Evolutionary conservation across 2,113 vertebrate genomes (phyloP).

Genomic region (Epinephelus cyanopodus): DNA sequence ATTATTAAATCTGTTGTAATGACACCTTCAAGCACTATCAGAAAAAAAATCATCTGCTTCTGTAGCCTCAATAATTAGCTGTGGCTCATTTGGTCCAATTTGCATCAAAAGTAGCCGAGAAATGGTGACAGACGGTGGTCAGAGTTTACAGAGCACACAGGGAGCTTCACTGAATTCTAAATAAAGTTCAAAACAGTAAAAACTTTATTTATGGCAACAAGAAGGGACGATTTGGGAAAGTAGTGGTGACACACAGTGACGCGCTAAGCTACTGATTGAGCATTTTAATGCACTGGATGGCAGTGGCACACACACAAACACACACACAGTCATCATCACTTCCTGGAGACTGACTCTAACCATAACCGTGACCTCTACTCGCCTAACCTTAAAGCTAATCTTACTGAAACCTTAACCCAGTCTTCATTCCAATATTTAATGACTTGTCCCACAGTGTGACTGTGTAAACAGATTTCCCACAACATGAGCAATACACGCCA

Average conservation of each 20-base stretch:
- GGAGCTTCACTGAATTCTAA: background rate
- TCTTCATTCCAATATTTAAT: no score
- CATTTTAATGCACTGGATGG: background rate
- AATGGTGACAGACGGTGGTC: background rate
- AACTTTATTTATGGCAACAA: background rate
- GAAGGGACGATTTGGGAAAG: background rate
- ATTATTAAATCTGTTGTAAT: conserved; percentile 18
- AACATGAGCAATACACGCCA: background rate
- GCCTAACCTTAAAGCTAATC: no score
- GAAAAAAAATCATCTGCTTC: background rate
- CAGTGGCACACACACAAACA: conserved; percentile 2
- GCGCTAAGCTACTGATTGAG: background rate
- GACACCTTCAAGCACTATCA: background rate
- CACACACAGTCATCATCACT: background rate
- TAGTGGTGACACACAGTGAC: background rate
- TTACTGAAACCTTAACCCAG: no score
- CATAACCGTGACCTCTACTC: no score
- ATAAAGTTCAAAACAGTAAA: background rate
- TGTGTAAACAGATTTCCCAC: no score
- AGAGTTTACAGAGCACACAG: background rate
- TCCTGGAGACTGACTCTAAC: no score
- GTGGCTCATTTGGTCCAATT: conserved; percentile 44
- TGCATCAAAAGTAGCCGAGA: conserved; percentile 3
- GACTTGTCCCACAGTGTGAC: no score
- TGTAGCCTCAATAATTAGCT: background rate